Evolutionary conservation across 1,140 invertebrate species (phyloP).

Genomic region (Riptortus pedestris): DNA sequence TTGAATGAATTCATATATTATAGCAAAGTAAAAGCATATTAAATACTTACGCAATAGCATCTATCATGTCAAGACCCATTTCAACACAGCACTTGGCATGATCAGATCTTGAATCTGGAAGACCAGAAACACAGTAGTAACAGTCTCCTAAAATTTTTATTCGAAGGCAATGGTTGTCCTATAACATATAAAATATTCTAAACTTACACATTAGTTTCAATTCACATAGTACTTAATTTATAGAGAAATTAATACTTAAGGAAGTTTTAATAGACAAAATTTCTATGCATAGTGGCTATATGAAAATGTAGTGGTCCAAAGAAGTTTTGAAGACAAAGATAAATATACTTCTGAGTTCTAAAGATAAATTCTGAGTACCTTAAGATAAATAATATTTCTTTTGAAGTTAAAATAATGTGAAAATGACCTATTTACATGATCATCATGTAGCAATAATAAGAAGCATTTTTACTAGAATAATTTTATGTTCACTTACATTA

Average conservation of each 20-base stretch:
- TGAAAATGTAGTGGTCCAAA: no score
- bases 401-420: no score
- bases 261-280: not conserved
- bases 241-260: not conserved
- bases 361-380: no score
- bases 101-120: slow-evolving; percentile 69
- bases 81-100: slow-evolving; percentile 77
- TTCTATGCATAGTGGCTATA: no score
- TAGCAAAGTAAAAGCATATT: no score
- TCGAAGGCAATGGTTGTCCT: slow-evolving; percentile 79
- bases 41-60: slow-evolving; percentile 78
- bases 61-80: slow-evolving; percentile 84
- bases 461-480: no score
- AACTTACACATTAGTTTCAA: not conserved
- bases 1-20: no score
- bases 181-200: slow-evolving; percentile 36
- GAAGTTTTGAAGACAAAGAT: no score
- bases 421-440: no score
- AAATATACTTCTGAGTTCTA: no score
- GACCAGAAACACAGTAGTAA: slow-evolving; percentile 78
- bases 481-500: slow-evolving; percentile 58
- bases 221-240: slow-evolving; percentile 9
- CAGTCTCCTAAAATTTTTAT: slow-evolving; percentile 87
- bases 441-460: no score
- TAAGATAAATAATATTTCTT: no score